These are phyloP conservation scores for Styela plicata DNA, from an alignment of 23 tunicate species.

Conservation along the genomic window DNA sequence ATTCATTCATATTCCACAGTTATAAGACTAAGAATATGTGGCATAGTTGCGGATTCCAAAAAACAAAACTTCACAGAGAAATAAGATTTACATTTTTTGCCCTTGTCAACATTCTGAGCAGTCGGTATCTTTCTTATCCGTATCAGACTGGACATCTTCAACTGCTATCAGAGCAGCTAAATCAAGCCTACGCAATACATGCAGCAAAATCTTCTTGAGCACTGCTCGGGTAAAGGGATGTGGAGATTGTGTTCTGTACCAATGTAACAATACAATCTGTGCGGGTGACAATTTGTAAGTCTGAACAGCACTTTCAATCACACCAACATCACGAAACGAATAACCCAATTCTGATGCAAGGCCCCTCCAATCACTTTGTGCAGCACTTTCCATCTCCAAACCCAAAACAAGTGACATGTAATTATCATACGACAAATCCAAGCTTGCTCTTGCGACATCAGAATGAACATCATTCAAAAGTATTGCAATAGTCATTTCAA, in stretches of 20 bases:
- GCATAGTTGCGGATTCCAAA: too few relatives aligned
- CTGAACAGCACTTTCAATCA: constrained; percentile 15
- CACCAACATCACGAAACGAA: constrained; percentile 15
- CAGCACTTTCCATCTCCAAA: constrained; percentile 64
- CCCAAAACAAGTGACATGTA: constrained; percentile 53
- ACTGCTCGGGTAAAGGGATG: constrained; percentile 44
- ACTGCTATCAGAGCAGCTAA: constrained; percentile 13
- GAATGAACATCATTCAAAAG: constrained; percentile 46
- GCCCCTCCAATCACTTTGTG: constrained; percentile 75
- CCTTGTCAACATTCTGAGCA: too few relatives aligned
- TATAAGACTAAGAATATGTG: too few relatives aligned
- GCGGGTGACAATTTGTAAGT: constrained; percentile 8
- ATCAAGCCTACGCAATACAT: constrained; percentile 30
- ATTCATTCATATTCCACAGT: too few relatives aligned
- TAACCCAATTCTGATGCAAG: constrained; percentile 59
- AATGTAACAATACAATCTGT: constrained; percentile 17
- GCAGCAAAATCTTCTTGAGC: constrained; percentile 32
- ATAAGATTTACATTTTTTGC: too few relatives aligned
- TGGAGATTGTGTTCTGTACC: constrained; percentile 48
- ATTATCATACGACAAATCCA: constrained; percentile 56
- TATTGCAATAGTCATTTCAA: constrained; percentile 69
- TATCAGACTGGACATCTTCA: constrained; percentile 10
- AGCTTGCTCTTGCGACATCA: constrained; percentile 40
- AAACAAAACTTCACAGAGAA: too few relatives aligned
- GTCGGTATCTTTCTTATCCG: too few relatives aligned